A percentile compares a stretch with the other conserved stretches of the same genome.
phyloP scores from a whole-genome alignment of 2,888 invertebrate genomes.

The Rhynchonema sp. region DNA sequence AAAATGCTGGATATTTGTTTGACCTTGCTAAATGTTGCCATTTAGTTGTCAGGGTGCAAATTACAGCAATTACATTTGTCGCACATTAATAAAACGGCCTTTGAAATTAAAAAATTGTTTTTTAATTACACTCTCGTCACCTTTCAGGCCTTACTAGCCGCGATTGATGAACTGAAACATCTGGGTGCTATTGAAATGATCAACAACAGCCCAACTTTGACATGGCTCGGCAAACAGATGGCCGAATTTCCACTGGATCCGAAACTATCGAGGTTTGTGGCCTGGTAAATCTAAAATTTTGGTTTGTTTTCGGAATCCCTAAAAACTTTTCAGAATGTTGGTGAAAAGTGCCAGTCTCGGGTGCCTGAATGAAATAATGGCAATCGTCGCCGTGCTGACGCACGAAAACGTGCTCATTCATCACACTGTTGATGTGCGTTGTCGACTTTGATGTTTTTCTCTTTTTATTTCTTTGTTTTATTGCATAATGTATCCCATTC shows the following conservation, averaged over 20 bases:
- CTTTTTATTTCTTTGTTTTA: too few relatives aligned
- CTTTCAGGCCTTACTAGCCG: background rate
- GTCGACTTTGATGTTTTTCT: background rate
- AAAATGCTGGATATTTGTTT: too few relatives aligned
- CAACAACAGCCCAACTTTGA: background rate
- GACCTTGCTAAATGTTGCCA: too few relatives aligned
- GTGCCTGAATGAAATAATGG: background rate
- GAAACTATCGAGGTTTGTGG: background rate
- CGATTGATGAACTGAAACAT: background rate
- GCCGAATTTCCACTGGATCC: slow-evolving; percentile 1
- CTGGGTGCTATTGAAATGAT: background rate
- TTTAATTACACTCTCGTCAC: background rate
- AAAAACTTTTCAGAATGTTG: too few relatives aligned
- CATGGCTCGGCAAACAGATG: background rate
- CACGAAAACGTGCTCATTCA: slow-evolving; percentile 1
- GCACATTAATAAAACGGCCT: too few relatives aligned
- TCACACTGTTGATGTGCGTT: background rate
- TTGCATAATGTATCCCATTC: too few relatives aligned
- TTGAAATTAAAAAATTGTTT: too few relatives aligned
- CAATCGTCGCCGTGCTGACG: background rate
- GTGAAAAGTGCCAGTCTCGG: background rate
- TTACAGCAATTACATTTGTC: too few relatives aligned
- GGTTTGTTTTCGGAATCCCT: background rate
- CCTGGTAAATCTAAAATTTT: too few relatives aligned
- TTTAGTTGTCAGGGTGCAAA: too few relatives aligned